These are phyloP conservation scores for Sycophila sp. DNA, from an alignment of 1,140 invertebrate species.

Conservation along the genomic window DNA sequence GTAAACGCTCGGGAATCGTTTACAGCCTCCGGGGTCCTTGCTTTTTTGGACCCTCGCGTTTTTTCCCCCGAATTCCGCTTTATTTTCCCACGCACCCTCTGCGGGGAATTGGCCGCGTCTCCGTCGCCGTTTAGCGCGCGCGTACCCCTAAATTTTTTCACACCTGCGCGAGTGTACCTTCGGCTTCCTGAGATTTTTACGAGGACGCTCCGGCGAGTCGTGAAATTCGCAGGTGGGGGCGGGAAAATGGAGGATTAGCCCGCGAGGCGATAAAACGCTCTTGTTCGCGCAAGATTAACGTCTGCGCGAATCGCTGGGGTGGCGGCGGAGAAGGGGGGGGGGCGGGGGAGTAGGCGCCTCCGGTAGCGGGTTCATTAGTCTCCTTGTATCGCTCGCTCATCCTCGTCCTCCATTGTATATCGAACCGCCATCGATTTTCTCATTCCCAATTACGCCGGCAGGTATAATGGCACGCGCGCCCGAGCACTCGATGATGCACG, in stretches of 20 bases:
- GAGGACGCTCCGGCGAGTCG: conserved; percentile 39
- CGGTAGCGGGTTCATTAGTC: conserved; percentile 47
- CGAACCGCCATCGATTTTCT: conserved; percentile 24
- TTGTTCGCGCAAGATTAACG: conserved; percentile 59
- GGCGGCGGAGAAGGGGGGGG: neutral
- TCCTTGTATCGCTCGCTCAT: conserved; percentile 19
- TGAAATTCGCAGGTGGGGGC: no score
- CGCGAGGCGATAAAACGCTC: conserved; percentile 57
- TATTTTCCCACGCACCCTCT: conserved; percentile 50
- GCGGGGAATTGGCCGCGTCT: conserved; percentile 48
- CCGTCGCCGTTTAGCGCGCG: no score
- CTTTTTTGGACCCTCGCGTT: no score
- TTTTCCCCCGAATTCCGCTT: neutral
- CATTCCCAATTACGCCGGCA: conserved; percentile 7
- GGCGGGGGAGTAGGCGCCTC: neutral
- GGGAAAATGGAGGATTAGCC: neutral
- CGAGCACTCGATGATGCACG: neutral
- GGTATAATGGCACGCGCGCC: neutral
- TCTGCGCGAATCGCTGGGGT: conserved; percentile 46
- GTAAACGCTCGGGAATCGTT: neutral
- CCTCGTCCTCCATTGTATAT: conserved; percentile 33
- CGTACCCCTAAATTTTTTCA: no score
- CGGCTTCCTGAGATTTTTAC: conserved; percentile 58
- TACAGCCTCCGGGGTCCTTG: neutral
- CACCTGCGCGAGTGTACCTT: no score